Evolutionary conservation across 2,113 vertebrate species (phyloP), one percentile per base, ranked within the genome.

Genomic region (Cyrtonyx montezumae): DNA sequence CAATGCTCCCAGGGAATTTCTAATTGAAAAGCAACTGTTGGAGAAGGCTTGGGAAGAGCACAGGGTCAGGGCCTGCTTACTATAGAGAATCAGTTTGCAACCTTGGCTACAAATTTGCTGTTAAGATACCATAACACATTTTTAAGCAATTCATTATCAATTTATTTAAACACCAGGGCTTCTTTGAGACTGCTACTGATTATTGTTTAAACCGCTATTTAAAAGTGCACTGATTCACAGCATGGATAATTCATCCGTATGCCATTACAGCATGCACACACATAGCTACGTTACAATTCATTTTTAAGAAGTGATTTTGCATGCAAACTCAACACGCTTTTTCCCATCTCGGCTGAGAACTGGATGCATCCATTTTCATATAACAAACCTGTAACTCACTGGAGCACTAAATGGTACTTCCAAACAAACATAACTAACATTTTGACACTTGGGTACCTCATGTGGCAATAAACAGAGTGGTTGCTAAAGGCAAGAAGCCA

Each of bases 111-210:
- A 43, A 75, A 91, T 68, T 70, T 77, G 68, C 49, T 74, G 32
- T 78, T 87, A 68, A 75, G 79, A 91, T 37, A n/a, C 51, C 23
- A 42, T 51, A 87, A 73, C 17, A 59, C 3, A 8, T 43, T 85
- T 43, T 87, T 55, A 83, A 94, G 65, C 43, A 79, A 67, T 69
- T 79, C 55, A 70, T 91, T 93, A 91, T 17, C 66, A 67, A 92
- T 77, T 92, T 91, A 92, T 83, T 68, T 75, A 69, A 95, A 88
- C 70, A 73, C 84, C 23, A 86, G 32, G 75, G 53, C 42, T 93
- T 93, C 65, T 92, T 73, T 74, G 32, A 92, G 71, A 40, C 75
- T 55, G 71, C 9, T 89, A 42, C 65, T 75, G 48, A 90, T 74
- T 68, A 66, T 22, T 84, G 68, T 68, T 91, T 81, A 85, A 94